A percentile compares a stretch with the other conserved stretches of the same genome.
Conservation (phyloP, 2,888 invertebrate genomes). For the Leptarthrus brevirostris region DNA sequence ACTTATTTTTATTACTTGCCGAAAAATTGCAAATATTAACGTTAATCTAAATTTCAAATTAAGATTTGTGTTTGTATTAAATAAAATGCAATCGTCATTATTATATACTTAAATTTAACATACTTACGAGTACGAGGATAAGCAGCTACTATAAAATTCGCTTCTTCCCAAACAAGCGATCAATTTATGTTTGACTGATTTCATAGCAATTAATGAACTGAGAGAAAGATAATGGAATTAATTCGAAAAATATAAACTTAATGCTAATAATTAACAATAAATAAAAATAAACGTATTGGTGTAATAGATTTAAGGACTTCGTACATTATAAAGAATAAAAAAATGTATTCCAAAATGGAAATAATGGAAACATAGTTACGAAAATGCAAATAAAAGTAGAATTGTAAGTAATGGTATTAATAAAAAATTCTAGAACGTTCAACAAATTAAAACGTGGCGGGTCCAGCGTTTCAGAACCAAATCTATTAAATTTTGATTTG, state of each 20-base stretch:
- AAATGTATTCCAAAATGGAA: constrained; percentile 32
- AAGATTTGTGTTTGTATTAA: no score
- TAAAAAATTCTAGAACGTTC: constrained; percentile 24
- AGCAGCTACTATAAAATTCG: constrained; percentile 14
- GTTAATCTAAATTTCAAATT: no score
- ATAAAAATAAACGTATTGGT: constrained; percentile 37
- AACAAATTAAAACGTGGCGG: constrained; percentile 51
- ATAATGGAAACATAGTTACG: constrained; percentile 10
- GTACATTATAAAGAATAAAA: constrained; percentile 28
- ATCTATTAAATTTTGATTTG: no score
- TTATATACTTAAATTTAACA: no score
- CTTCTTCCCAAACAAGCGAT: background rate
- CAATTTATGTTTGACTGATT: constrained; percentile 30
- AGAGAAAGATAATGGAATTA: constrained; percentile 8
- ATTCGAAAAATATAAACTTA: constrained; percentile 14
- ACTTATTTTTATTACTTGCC: no score
- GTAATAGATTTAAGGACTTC: constrained; percentile 31
- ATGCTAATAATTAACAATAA: constrained; percentile 17
- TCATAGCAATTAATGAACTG: constrained; percentile 33
- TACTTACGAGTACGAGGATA: no score
- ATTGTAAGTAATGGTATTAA: background rate
- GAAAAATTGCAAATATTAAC: no score
- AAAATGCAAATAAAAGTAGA: background rate
- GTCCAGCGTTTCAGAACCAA: constrained; percentile 50
- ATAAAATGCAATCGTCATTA: no score